Conservation (phyloP, 2,113 vertebrate species). For the Hassar affinis region DNA sequence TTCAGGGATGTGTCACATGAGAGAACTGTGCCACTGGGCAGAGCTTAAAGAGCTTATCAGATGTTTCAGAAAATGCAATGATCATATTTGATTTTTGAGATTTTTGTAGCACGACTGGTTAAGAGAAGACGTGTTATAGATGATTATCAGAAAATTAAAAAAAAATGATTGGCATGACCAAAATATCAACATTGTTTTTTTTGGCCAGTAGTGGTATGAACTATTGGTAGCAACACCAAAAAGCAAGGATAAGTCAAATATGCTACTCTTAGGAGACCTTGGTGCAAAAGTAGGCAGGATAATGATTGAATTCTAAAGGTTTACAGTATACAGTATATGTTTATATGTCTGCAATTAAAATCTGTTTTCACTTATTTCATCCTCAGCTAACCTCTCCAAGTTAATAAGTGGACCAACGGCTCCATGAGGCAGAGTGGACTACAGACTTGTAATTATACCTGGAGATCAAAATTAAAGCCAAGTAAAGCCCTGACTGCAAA, state of each 20-base stretch:
- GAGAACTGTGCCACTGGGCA: not conserved
- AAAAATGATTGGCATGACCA: not conserved
- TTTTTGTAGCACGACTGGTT: not conserved
- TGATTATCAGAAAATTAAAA: not conserved
- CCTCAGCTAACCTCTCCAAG: conserved; percentile 52
- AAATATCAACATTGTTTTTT: not conserved
- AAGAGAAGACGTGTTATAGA: not conserved
- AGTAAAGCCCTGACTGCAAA: conserved; percentile 28
- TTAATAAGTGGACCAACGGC: conserved; percentile 60
- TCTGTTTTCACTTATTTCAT: conserved; percentile 20
- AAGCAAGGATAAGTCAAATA: not conserved
- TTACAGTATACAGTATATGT: not conserved
- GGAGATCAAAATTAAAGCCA: conserved; percentile 58
- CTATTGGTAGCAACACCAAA: not conserved
- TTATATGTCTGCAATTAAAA: not conserved
- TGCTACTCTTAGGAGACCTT: not conserved
- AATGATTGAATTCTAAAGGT: not conserved
- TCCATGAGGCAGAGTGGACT: conserved; percentile 66
- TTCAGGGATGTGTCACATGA: not conserved
- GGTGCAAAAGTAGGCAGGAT: not conserved
- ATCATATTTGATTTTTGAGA: not conserved
- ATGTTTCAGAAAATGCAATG: not conserved
- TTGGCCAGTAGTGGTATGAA: not conserved
- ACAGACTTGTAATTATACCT: conserved; percentile 55
- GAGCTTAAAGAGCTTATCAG: not conserved